Evolutionary conservation across 2,888 invertebrate genomes (phyloP), one percentile per base, ranked within the genome.

Genomic region (Leptopilina myrica): DNA sequence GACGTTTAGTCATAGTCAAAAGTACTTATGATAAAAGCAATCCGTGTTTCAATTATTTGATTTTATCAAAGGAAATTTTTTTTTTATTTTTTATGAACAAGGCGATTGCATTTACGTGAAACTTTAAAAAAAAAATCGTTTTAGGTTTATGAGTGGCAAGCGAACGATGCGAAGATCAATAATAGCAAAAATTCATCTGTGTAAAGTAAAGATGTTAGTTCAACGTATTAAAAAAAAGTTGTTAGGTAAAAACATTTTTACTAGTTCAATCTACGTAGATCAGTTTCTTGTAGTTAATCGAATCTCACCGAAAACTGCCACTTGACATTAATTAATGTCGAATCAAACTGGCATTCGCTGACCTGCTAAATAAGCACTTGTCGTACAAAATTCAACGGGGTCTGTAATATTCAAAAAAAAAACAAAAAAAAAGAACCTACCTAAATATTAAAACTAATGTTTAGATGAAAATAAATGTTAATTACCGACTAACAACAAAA

Each of bases 401-500:
- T 77, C 59, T 59, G 64, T 43, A 78, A 46, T 75, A 78, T 81
- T 80, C 78, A 79, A 49, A 56, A 77, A 9, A 49, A 43, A 43
- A 43, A 43, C 33, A 33, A 33, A 43, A 49, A 49, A 49, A 49
- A 49, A 11, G 11, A 49, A 49, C 76, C 73, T 78, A 78, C 77
- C 76, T 77, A 67, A 80, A 43, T 73, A 73, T 73, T 73, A 73
- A 65, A 78, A 81, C 75, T 85, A 83, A 84, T 79, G 80, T 79
- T 81, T 81, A 80, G 80, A 73, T 56, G 69, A 77, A 77, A 76
- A 75, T 80, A 82, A 83, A 80, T 79, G 79, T 82, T 82, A 73
- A 81, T 81, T 80, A 80, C 49, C 67, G 73, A 84, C 78, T 81
- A 82, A 81, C 80, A 79, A 81, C 78, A 77, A 73, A 79, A 82